Conservation (phyloP, 1,140 invertebrate species). For the Geopemphigus sp. region DNA sequence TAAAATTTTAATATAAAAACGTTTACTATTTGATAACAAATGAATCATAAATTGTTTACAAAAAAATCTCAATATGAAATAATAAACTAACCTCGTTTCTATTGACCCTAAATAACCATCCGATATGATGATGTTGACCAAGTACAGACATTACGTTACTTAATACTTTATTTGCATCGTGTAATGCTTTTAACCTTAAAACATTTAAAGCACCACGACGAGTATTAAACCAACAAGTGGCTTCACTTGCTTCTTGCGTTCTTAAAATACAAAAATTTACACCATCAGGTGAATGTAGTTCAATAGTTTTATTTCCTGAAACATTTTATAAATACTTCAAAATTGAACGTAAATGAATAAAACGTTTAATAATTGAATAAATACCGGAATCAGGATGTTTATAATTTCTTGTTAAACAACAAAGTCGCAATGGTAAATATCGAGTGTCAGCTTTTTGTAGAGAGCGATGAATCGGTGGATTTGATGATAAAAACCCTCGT, state of each 20-base stretch:
- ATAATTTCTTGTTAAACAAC: conserved; percentile 83
- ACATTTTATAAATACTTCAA: conserved; percentile 51
- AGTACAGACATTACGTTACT: conserved; percentile 58
- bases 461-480: conserved; percentile 67
- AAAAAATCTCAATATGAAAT: background rate
- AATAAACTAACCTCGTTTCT: conserved; percentile 29
- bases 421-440: conserved; percentile 84
- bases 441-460: conserved; percentile 76
- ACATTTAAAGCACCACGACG: conserved; percentile 77
- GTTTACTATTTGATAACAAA: too few relatives aligned
- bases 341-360: too few relatives aligned
- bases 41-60: too few relatives aligned
- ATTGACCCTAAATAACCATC: conserved; percentile 72
- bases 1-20: too few relatives aligned
- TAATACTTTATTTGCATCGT: conserved; percentile 70
- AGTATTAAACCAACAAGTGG: conserved; percentile 88
- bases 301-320: conserved; percentile 74
- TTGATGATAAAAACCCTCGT: conserved; percentile 72
- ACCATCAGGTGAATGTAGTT: conserved; percentile 86
- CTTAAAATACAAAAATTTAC: conserved; percentile 83
- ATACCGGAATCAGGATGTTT: conserved; percentile 80
- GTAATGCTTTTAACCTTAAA: conserved; percentile 65
- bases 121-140: conserved; percentile 84
- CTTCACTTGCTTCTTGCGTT: conserved; percentile 70
- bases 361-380: background rate